Conservation (phyloP, 2,113 vertebrate species). For the Hippocampus zosterae region DNA sequence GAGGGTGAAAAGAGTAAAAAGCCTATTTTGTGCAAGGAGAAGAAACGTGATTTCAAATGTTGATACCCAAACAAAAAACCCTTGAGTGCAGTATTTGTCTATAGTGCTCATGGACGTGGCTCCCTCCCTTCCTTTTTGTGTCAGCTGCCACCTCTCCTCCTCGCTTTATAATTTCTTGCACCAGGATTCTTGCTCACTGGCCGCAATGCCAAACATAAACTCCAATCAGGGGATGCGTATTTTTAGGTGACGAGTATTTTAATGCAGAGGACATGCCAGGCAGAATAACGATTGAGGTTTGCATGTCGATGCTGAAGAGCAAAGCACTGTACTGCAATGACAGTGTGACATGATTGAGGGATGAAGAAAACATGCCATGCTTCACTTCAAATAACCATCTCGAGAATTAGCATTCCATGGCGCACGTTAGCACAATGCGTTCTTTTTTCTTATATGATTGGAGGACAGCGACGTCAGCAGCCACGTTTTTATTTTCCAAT, state of each 20-base stretch:
- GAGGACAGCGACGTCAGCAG: constrained; percentile 7
- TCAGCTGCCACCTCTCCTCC: constrained; percentile 4
- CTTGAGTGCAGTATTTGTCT: no score
- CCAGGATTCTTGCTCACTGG: background rate
- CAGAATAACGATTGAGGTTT: background rate
- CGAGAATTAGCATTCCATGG: background rate
- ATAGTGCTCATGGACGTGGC: no score
- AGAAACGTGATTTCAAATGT: no score
- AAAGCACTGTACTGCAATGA: constrained; percentile 7
- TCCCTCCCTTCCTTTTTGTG: background rate
- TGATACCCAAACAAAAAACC: no score
- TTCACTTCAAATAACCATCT: background rate
- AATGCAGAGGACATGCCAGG: constrained; percentile 21
- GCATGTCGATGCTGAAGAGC: constrained; percentile 7
- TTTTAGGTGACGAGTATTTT: constrained; percentile 23
- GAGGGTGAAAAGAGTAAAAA: no score
- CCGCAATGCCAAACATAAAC: background rate
- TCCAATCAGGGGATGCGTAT: constrained; percentile 14
- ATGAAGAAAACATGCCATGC: background rate
- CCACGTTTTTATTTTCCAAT: constrained; percentile 27
- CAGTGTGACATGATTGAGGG: background rate
- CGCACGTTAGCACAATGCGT: background rate
- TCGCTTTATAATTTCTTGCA: constrained; percentile 23
- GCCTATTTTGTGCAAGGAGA: no score
- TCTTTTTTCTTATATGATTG: constrained; percentile 3